Conservation (phyloP, 2,888 invertebrate species). For the Platycnemis pennipes region DNA sequence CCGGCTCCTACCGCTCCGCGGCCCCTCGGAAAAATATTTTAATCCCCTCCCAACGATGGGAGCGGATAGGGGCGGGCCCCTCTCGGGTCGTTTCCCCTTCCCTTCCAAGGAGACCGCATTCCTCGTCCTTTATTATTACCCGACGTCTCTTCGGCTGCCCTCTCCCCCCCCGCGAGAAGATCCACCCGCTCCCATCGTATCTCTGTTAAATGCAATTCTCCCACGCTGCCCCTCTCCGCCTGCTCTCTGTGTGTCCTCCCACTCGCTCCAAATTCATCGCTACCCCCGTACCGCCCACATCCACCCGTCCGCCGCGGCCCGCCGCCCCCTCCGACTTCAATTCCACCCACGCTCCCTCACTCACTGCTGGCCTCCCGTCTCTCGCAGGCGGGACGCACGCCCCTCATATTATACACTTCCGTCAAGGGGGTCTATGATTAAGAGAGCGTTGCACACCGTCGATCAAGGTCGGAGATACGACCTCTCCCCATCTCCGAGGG, state of each 20-base stretch:
- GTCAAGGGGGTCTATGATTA: conserved; percentile 55
- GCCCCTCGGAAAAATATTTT: neutral
- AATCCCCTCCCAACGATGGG: neutral
- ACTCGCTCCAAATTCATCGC: neutral
- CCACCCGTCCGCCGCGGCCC: neutral
- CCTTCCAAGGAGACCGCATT: neutral
- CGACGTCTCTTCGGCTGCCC: neutral
- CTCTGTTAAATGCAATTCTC: neutral
- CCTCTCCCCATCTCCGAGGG: neutral
- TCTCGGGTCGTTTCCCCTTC: too few species aligned
- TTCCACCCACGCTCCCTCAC: neutral
- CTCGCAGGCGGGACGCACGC: neutral
- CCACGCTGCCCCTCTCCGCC: neutral
- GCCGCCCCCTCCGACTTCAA: neutral
- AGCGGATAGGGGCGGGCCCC: neutral
- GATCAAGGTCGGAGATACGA: conserved; percentile 62
- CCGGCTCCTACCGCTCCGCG: neutral
- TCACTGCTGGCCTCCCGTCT: neutral
- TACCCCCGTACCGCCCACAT: neutral
- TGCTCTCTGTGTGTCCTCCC: too few species aligned
- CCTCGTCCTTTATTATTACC: neutral
- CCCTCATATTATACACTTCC: conserved; percentile 63
- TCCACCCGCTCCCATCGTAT: neutral
- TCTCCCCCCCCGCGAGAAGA: neutral
- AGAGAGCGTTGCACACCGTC: conserved; percentile 35